A percentile compares a stretch with the other conserved stretches of the same genome.
phyloP scores from a whole-genome alignment of 2,888 invertebrate species.

The Volucella zonaria region DNA sequence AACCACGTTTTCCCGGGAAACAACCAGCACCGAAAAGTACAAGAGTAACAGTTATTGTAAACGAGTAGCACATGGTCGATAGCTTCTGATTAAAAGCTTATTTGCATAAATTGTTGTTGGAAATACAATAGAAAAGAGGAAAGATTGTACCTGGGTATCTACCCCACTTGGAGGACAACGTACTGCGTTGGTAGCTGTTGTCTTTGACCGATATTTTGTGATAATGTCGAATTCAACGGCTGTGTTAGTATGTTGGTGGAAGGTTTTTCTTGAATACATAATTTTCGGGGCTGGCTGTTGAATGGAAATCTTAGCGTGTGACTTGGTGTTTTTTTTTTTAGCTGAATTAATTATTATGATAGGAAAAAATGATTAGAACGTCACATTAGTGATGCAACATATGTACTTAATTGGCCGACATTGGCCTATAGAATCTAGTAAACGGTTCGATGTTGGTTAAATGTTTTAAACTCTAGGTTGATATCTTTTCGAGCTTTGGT shows the following conservation, averaged over 20 bases:
- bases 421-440: background rate
- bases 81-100: background rate
- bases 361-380: constrained; percentile 44
- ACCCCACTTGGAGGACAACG: constrained; percentile 11
- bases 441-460: background rate
- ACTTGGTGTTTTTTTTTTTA: constrained; percentile 4
- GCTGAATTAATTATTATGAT: constrained; percentile 23
- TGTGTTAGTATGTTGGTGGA: background rate
- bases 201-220: constrained; percentile 68
- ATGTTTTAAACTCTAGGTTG: too few relatives aligned
- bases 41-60: constrained; percentile 63
- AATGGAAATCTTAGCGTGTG: constrained; percentile 39
- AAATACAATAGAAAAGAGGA: background rate
- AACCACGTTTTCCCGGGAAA: constrained; percentile 28
- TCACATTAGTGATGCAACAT: constrained; percentile 52
- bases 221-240: constrained; percentile 20
- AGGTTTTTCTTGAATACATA: too few relatives aligned
- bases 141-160: background rate
- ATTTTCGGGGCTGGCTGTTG: constrained; percentile 3
- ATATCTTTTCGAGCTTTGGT: too few relatives aligned
- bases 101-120: constrained; percentile 20
- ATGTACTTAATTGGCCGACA: constrained; percentile 1
- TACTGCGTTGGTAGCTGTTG: constrained; percentile 55
- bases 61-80: background rate
- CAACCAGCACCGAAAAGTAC: constrained; percentile 26